Evolutionary conservation across 1,140 invertebrate genomes (phyloP).

Genomic region (Cotesia glomerata): DNA sequence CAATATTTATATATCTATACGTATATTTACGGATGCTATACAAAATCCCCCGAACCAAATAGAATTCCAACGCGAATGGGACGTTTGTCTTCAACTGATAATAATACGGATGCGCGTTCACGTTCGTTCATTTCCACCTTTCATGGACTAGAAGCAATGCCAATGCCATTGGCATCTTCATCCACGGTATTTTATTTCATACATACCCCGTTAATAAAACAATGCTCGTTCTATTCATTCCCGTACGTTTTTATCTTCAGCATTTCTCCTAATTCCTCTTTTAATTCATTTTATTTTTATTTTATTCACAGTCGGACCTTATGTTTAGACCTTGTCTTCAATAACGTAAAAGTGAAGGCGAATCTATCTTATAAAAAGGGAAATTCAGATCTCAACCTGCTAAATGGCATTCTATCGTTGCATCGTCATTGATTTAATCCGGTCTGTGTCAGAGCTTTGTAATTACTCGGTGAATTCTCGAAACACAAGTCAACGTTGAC

Average conservation of each 20-base stretch:
- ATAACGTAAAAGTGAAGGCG: too few relatives aligned
- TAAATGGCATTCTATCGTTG: background rate
- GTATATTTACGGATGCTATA: too few relatives aligned
- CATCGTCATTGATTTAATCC: slow-evolving; percentile 2
- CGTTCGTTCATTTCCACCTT: slow-evolving; percentile 11
- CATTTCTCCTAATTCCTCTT: too few relatives aligned
- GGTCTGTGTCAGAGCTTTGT: slow-evolving; percentile 15
- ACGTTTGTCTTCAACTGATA: slow-evolving; percentile 8
- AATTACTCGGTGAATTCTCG: slow-evolving; percentile 26
- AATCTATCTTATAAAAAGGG: too few relatives aligned
- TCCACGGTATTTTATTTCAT: background rate
- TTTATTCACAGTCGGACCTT: too few relatives aligned
- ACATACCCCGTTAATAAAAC: background rate
- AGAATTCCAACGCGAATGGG: background rate
- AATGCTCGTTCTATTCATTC: too few relatives aligned
- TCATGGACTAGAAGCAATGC: background rate
- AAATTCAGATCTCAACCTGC: background rate
- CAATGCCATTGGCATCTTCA: background rate
- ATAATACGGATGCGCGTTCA: slow-evolving; percentile 7
- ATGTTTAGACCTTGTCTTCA: too few relatives aligned
- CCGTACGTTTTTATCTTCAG: too few relatives aligned
- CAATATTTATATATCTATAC: background rate
- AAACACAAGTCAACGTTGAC: slow-evolving; percentile 6
- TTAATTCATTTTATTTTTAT: too few relatives aligned
- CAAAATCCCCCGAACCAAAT: slow-evolving; percentile 2